phyloP scores from a whole-genome alignment of 2,797 vertebrate species.

The Pseudochirops corinnae region DNA sequence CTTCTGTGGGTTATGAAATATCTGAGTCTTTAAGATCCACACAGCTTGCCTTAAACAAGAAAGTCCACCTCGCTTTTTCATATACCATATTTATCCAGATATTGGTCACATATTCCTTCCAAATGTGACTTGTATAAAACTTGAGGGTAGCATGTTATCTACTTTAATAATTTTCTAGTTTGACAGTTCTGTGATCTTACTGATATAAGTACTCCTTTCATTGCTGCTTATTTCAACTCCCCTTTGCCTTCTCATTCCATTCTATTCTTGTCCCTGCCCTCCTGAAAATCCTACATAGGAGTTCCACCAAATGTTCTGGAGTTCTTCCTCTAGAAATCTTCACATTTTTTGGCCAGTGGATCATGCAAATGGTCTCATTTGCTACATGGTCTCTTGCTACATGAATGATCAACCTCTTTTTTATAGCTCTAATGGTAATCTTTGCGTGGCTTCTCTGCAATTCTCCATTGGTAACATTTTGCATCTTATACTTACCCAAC shows the following conservation, averaged over 20 bases:
- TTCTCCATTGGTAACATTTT: not conserved
- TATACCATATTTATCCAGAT: not conserved
- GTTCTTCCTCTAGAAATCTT: not conserved
- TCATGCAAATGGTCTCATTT: not conserved
- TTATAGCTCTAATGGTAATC: not conserved
- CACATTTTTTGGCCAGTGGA: not conserved
- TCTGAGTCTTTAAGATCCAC: not conserved
- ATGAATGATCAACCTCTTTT: not conserved
- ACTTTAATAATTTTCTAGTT: not conserved
- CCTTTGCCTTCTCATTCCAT: not conserved
- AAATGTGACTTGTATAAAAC: not conserved
- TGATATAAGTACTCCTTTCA: not conserved
- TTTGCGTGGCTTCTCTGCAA: not conserved
- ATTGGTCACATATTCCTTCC: not conserved
- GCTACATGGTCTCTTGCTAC: not conserved
- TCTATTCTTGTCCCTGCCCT: not conserved
- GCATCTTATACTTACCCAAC: not conserved
- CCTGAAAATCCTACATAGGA: not conserved
- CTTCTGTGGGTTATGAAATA: not conserved
- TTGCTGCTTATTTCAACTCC: not conserved
- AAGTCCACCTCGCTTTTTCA: not conserved
- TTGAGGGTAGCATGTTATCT: not conserved
- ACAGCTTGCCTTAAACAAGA: not conserved
- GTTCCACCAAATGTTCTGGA: not conserved
- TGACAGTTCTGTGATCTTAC: not conserved